phyloP scores from a whole-genome alignment of 2,113 vertebrate species.

The Stegostoma tigrinum region DNA sequence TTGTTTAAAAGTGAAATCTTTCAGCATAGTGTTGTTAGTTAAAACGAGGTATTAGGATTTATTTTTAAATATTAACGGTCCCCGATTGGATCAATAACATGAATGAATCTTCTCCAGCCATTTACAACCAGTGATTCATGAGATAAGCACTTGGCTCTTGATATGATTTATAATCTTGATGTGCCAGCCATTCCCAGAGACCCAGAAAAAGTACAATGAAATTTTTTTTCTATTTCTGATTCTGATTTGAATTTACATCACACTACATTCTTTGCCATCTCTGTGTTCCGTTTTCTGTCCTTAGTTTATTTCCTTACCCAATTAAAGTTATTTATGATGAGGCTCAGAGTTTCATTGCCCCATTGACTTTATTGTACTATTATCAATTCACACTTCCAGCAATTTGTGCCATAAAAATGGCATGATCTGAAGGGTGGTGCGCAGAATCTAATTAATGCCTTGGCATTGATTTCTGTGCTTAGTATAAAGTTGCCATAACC shows the following conservation, averaged over 20 bases:
- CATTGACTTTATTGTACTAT: background rate
- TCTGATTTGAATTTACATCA: background rate
- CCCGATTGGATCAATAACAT: background rate
- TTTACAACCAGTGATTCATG: background rate
- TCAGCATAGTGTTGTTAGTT: too few relatives aligned
- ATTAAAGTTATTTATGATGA: background rate
- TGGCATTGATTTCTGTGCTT: background rate
- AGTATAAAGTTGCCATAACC: too few relatives aligned
- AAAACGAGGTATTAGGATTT: too few relatives aligned
- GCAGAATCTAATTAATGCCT: background rate
- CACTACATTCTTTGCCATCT: background rate
- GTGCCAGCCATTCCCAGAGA: background rate
- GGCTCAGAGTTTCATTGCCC: background rate
- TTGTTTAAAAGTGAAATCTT: too few relatives aligned
- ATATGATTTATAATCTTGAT: background rate
- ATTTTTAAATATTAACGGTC: too few relatives aligned
- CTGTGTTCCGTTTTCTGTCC: background rate
- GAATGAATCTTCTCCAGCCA: background rate
- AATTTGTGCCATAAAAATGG: background rate
- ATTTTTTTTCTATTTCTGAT: background rate
- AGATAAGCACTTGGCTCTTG: background rate
- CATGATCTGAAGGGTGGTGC: background rate
- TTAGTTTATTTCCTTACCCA: background rate
- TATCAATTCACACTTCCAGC: background rate
- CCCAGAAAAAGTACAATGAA: background rate